Evolutionary conservation across 2,888 invertebrate genomes (phyloP), one percentile per base, ranked within the genome.

Genomic region (Drosophila macrospina): DNA sequence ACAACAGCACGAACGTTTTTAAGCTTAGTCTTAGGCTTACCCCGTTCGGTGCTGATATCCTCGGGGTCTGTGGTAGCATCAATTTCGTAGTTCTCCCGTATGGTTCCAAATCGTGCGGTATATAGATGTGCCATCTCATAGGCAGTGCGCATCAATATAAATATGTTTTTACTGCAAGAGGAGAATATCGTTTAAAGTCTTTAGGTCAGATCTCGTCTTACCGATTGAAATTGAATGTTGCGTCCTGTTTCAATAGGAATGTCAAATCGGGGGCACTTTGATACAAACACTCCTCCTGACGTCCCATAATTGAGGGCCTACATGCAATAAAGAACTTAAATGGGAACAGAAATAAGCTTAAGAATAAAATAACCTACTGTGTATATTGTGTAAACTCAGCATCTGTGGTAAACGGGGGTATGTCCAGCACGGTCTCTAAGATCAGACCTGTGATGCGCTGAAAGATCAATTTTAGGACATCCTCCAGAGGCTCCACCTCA

Each of bases 231-330:
- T 90, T 90, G 60, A 90, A 91, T 2, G 65, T 59, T 1, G n/a
- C 50, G 72, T 97, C 96, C 71, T 95, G 94, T 56, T 94, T 93
- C 89, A 97, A 93, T 54, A 97, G 93, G 79, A 94, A 95, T 39
- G 93, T 93, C 32, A 97, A 92, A 68, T 95, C 94, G 0, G 97
- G 97, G 0, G 97, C 94, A 28, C 93, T 93, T 1, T 96, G 96
- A 59, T 95, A 95, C 0, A 96, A 94, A 90, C 96, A 94, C 42
- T 96, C 95, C 78, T 97, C 96, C 86, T 95, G 94, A 85, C 96
- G 96, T 15, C 95, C 96, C 94, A 97, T 97, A 69, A 98, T 96
- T 15, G 95, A 94, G 0, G 97, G 97, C 64, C 96, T 95, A 39
- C 0, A 32, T 20, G 6, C 10, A 41, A 5, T 5, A 26, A 13